A percentile compares a stretch with the other conserved stretches of the same genome.
Evolutionary conservation across 2,888 invertebrate species (phyloP).

Genomic region (Mesorhabditis sp.): DNA sequence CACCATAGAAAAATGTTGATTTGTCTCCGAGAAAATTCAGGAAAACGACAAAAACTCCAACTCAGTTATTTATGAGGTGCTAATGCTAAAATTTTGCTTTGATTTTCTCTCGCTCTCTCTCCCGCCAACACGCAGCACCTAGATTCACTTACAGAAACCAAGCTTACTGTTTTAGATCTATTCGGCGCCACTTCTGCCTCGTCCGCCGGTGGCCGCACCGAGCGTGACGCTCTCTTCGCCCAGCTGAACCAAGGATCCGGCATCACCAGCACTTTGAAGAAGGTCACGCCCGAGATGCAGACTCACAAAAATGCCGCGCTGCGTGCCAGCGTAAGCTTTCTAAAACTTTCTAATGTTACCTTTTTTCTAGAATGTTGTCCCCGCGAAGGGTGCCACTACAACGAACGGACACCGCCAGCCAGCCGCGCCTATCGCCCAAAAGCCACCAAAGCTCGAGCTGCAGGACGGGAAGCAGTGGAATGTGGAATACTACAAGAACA

Average conservation of each 20-base stretch:
- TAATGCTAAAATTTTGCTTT: too few relatives aligned
- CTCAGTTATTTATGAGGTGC: too few relatives aligned
- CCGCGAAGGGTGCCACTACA: constrained; percentile 70
- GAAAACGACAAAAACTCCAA: too few relatives aligned
- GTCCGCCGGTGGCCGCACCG: constrained; percentile 63
- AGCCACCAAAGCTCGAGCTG: constrained; percentile 76
- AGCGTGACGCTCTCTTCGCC: constrained; percentile 82
- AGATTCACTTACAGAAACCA: background rate
- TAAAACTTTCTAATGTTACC: background rate
- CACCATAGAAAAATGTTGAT: too few relatives aligned
- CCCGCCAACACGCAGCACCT: too few relatives aligned
- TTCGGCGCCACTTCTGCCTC: constrained; percentile 24
- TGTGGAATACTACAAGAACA: constrained; percentile 64
- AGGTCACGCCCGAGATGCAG: constrained; percentile 88
- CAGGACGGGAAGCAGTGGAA: constrained; percentile 93
- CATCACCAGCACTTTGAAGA: constrained; percentile 73
- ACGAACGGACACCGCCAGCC: constrained; percentile 4
- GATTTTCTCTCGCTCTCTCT: too few relatives aligned
- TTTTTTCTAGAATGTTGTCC: constrained; percentile 52
- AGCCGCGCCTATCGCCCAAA: constrained; percentile 58
- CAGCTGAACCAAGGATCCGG: constrained; percentile 77
- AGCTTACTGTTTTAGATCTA: constrained; percentile 18
- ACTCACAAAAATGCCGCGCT: constrained; percentile 94
- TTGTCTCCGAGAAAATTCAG: too few relatives aligned
- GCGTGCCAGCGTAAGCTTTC: constrained; percentile 62